Conservation (phyloP, 2,113 vertebrate species). For the Epinephelus cyanopodus region DNA sequence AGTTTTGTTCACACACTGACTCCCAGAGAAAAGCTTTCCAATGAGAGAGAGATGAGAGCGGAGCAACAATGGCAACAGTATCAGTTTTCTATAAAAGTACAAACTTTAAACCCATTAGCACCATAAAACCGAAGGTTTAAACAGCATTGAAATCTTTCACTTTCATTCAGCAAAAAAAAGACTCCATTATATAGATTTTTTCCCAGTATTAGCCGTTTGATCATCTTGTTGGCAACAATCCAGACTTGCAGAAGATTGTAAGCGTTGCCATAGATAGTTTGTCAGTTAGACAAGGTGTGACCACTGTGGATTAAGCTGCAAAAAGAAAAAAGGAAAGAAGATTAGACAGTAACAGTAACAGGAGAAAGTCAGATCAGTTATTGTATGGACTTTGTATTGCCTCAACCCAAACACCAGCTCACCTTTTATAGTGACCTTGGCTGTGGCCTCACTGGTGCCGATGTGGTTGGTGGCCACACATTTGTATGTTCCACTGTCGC, state of each 20-base stretch:
- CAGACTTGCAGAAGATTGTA: neutral
- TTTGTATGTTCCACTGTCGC: slow-evolving; percentile 89
- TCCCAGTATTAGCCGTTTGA: slow-evolving; percentile 11
- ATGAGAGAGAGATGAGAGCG: slow-evolving; percentile 7
- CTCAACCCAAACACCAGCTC: slow-evolving; percentile 54
- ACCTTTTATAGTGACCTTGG: slow-evolving; percentile 88
- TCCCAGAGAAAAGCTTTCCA: slow-evolving; percentile 34
- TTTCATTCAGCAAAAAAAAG: neutral
- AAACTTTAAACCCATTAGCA: slow-evolving; percentile 12
- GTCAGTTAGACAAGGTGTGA: neutral
- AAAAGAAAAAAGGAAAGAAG: neutral
- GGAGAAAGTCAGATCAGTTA: neutral
- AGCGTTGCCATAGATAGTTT: neutral
- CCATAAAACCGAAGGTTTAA: slow-evolving; percentile 7
- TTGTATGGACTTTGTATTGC: neutral
- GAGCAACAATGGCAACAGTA: slow-evolving; percentile 9
- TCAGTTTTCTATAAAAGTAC: slow-evolving; percentile 43
- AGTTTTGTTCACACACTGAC: neutral
- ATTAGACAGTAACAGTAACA: neutral
- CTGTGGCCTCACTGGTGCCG: slow-evolving; percentile 85
- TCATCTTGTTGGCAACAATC: neutral
- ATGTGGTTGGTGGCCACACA: slow-evolving; percentile 91
- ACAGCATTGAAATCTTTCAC: neutral
- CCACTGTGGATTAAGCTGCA: slow-evolving; percentile 49
- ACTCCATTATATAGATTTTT: slow-evolving; percentile 6